Evolutionary conservation across 2,797 vertebrate genomes (phyloP).

Genomic region (Lagorchestes hirsutus): DNA sequence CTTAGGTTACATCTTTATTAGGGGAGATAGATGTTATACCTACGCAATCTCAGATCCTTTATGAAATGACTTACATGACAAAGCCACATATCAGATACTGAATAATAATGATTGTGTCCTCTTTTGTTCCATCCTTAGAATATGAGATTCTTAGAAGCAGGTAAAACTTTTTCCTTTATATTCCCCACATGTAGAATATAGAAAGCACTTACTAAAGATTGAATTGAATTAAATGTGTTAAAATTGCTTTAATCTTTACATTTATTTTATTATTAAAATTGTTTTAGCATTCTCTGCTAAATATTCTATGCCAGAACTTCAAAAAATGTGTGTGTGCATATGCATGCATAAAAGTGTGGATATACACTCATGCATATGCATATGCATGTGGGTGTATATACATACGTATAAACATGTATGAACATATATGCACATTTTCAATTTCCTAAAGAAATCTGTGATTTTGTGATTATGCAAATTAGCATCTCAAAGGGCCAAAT

Average conservation of each 20-base stretch:
- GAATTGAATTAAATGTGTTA: not conserved
- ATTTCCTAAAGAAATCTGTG: not conserved
- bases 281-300: not conserved
- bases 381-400: too few relatives aligned
- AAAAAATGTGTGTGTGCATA: too few relatives aligned
- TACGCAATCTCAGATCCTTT: too few relatives aligned
- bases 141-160: not conserved
- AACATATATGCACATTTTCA: not conserved
- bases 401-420: too few relatives aligned
- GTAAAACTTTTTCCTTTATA: not conserved
- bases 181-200: not conserved
- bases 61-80: too few relatives aligned
- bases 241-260: not conserved
- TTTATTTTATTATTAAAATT: not conserved
- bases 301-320: too few relatives aligned
- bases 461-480: not conserved
- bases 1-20: not conserved
- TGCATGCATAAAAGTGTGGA: too few relatives aligned
- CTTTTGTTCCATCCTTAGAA: not conserved
- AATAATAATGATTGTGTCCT: not conserved
- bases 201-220: not conserved
- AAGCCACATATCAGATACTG: too few relatives aligned
- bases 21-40: too few relatives aligned
- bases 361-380: too few relatives aligned
- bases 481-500: not conserved